A percentile compares a stretch with the other conserved stretches of the same genome.
phyloP scores from a whole-genome alignment of 2,888 invertebrate species.

The Heliothis peltigera region DNA sequence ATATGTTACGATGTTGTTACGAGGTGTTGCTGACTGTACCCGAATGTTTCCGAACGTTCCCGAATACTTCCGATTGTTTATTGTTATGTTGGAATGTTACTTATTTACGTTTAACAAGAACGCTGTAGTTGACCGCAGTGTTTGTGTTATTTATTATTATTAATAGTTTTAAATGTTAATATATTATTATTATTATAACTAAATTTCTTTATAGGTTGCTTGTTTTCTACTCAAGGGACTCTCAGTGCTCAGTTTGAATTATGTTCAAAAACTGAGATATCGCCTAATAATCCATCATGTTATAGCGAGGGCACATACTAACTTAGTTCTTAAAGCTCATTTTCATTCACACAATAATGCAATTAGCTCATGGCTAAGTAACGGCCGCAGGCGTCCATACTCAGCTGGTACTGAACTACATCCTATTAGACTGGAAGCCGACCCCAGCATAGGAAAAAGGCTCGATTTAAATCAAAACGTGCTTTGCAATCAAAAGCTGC shows the following conservation, averaged over 20 bases:
- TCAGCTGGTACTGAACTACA: too few species aligned
- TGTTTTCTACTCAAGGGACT: not conserved
- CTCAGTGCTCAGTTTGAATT: not conserved
- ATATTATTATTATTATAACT: slow-evolving; percentile 24
- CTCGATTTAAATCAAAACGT: too few species aligned
- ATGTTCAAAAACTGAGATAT: too few species aligned
- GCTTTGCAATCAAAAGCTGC: too few species aligned
- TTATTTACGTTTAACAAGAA: slow-evolving; percentile 11
- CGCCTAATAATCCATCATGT: not conserved
- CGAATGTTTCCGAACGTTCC: slow-evolving; percentile 3
- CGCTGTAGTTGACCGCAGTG: not conserved
- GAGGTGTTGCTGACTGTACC: slow-evolving; percentile 42
- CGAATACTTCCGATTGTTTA: not conserved
- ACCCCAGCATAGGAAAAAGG: too few species aligned
- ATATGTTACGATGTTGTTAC: slow-evolving; percentile 35
- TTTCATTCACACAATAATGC: not conserved
- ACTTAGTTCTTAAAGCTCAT: not conserved
- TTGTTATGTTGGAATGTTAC: slow-evolving; percentile 4
- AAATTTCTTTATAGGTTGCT: slow-evolving; percentile 4
- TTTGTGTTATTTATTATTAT: slow-evolving; percentile 28
- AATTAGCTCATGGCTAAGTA: too few species aligned
- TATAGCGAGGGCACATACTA: not conserved
- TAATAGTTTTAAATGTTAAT: slow-evolving; percentile 20
- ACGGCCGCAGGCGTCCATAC: too few species aligned
- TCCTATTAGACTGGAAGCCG: too few species aligned